Evolutionary conservation across 1,140 invertebrate species (phyloP).

Genomic region (Spodoptera frugiperda): DNA sequence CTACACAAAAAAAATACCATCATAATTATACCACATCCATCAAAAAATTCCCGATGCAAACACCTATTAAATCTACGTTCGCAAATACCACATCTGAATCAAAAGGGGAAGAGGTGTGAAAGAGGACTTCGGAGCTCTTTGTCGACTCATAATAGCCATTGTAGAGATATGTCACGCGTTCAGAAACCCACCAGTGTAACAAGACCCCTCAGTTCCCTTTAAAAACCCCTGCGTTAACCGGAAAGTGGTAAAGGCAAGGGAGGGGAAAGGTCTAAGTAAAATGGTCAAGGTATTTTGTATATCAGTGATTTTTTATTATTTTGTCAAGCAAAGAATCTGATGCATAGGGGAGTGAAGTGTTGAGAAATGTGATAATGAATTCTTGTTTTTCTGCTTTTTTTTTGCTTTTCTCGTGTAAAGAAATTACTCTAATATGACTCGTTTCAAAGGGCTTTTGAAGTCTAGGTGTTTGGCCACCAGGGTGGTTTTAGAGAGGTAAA

Average conservation of each 20-base stretch:
- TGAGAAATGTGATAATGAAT: constrained; percentile 35
- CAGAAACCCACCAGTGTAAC: neutral
- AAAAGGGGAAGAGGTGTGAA: constrained; percentile 47
- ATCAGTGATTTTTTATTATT: constrained; percentile 45
- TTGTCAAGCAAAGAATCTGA: constrained; percentile 42
- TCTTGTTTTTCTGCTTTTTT: neutral
- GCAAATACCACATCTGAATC: constrained; percentile 41
- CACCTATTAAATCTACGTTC: neutral
- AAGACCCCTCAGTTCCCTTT: constrained; percentile 14
- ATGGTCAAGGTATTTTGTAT: constrained; percentile 26
- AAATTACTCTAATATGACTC: too few relatives aligned
- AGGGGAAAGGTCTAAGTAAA: neutral
- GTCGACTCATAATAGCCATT: constrained; percentile 48
- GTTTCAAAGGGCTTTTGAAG: too few relatives aligned
- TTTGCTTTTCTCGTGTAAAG: neutral
- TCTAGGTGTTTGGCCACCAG: too few relatives aligned
- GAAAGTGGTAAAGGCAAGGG: neutral
- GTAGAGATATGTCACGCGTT: constrained; percentile 40
- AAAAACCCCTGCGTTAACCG: neutral
- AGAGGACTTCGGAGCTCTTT: constrained; percentile 40
- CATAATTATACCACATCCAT: neutral
- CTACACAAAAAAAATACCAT: too few relatives aligned
- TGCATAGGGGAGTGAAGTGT: constrained; percentile 47
- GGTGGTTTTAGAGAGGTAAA: too few relatives aligned
- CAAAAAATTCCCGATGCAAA: neutral